Evolutionary conservation across 1,140 invertebrate species (phyloP).

Genomic region (Zaprionus vittiger): DNA sequence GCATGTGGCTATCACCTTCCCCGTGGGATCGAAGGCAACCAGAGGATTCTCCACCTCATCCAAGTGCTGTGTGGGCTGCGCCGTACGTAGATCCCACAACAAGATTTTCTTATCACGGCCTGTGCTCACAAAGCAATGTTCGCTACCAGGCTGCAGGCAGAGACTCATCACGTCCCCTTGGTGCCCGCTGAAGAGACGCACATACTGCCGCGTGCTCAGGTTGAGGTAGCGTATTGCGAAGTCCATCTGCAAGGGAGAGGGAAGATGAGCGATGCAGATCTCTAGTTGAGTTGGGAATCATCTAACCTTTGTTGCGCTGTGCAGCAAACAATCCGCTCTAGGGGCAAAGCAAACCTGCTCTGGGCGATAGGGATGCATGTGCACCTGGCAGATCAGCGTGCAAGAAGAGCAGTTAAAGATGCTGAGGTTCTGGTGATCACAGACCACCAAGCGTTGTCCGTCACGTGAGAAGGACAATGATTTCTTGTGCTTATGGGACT

Average conservation of each 20-base stretch:
- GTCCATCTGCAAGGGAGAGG: constrained; percentile 25
- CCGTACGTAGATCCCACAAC: constrained; percentile 53
- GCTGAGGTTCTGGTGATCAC: constrained; percentile 22
- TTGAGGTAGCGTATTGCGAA: constrained; percentile 45
- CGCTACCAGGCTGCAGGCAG: constrained; percentile 27
- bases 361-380: constrained; percentile 40
- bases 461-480: constrained; percentile 46
- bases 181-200: constrained; percentile 41
- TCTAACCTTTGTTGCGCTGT: constrained; percentile 48
- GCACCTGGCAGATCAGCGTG: constrained; percentile 26
- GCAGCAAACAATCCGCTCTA: constrained; percentile 28
- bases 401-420: constrained; percentile 27
- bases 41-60: constrained; percentile 23
- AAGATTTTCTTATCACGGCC: constrained; percentile 41
- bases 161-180: background rate
- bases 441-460: constrained; percentile 37
- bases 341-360: constrained; percentile 50
- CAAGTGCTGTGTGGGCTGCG: constrained; percentile 10
- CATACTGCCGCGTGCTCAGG: constrained; percentile 1
- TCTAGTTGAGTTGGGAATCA: no score
- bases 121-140: constrained; percentile 43
- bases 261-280: no score
- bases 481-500: constrained; percentile 22
- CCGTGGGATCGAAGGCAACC: constrained; percentile 46
- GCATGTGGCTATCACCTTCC: constrained; percentile 41